Evolutionary conservation across 2,113 vertebrate genomes (phyloP).

Genomic region (Ctenomys sociabilis): DNA sequence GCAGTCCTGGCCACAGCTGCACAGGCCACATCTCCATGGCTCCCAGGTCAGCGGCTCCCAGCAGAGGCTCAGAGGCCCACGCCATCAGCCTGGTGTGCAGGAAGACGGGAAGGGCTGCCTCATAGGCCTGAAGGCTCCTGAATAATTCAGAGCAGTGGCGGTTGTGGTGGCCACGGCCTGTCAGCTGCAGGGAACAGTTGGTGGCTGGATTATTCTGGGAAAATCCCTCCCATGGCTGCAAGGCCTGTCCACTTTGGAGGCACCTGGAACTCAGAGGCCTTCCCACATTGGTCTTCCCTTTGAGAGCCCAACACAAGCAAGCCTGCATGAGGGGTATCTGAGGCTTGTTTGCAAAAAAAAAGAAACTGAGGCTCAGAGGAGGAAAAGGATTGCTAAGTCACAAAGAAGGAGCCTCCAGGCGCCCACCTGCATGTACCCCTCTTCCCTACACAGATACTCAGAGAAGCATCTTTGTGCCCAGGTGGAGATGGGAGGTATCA

Average conservation of each 20-base stretch:
- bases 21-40: not conserved
- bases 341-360: conserved; percentile 10
- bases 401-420: not conserved
- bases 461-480: not conserved
- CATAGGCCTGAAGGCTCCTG: conserved; percentile 88
- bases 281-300: not conserved
- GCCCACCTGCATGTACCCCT: not conserved
- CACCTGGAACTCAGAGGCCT: not conserved
- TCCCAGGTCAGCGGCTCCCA: conserved; percentile 36
- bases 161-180: conserved; percentile 89
- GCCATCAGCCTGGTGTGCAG: conserved; percentile 68
- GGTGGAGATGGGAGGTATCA: not conserved
- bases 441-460: not conserved
- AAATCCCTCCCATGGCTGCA: conserved; percentile 34
- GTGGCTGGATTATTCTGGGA: conserved; percentile 61
- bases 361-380: conserved; percentile 44
- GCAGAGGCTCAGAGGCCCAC: conserved; percentile 3
- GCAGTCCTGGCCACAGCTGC: not conserved
- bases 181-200: conserved; percentile 75
- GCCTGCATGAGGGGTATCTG: not conserved
- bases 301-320: not conserved
- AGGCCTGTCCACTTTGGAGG: not conserved
- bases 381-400: not conserved
- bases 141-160: conserved; percentile 89
- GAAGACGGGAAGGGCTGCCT: conserved; percentile 70